Evolutionary conservation across 2,888 invertebrate species (phyloP).

Genomic region (Rosalia funebris): DNA sequence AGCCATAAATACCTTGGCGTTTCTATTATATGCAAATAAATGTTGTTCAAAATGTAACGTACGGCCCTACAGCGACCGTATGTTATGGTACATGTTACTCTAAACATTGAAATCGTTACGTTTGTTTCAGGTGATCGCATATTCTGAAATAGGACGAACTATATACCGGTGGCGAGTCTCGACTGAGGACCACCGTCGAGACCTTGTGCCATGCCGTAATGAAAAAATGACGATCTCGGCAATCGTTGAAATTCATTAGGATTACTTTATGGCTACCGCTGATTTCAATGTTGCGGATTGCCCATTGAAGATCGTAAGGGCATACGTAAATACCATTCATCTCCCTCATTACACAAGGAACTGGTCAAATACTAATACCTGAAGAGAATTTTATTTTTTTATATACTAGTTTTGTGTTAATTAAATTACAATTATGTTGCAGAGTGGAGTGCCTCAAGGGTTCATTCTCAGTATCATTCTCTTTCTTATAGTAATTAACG

Average conservation of each 20-base stretch:
- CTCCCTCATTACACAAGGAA: no score
- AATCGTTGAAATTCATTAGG: constrained; percentile 17
- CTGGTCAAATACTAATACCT: no score
- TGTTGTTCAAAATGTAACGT: constrained; percentile 56
- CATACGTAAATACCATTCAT: no score
- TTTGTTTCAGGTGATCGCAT: constrained; percentile 27
- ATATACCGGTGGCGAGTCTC: constrained; percentile 6
- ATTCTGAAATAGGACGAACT: constrained; percentile 15
- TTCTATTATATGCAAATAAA: constrained; percentile 62
- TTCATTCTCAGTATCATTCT: no score
- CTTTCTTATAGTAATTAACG: no score
- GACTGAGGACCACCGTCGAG: constrained; percentile 10
- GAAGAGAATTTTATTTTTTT: no score
- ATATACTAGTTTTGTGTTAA: no score
- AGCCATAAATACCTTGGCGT: constrained; percentile 55
- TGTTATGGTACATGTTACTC: constrained; percentile 43
- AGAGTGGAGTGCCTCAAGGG: no score
- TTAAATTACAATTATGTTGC: no score
- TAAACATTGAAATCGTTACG: constrained; percentile 40
- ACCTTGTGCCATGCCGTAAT: constrained; percentile 10
- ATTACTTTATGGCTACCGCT: background rate
- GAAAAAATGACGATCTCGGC: constrained; percentile 5
- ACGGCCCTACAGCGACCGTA: constrained; percentile 47
- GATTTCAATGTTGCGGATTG: no score
- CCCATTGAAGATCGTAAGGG: no score